phyloP scores from a whole-genome alignment of 1,140 invertebrate species.

The Dendrolimus kikuchii region DNA sequence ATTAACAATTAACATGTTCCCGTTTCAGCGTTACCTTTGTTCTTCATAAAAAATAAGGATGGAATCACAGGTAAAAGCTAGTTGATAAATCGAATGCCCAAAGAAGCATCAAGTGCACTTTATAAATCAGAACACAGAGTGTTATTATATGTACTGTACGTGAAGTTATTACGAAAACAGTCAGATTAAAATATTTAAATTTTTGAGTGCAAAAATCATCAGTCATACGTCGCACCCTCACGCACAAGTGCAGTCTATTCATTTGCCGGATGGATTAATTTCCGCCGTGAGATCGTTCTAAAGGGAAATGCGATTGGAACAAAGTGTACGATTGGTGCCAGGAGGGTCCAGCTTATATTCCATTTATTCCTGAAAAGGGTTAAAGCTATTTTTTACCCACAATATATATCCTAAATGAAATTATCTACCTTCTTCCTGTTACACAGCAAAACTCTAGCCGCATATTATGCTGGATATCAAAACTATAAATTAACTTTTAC shows the following conservation, averaged over 20 bases:
- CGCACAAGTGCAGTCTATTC: constrained; percentile 65
- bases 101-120: neutral
- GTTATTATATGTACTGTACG: too few species aligned
- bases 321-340: constrained; percentile 38
- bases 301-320: constrained; percentile 65
- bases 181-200: too few species aligned
- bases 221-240: constrained; percentile 47
- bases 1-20: too few species aligned
- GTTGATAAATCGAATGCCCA: too few species aligned
- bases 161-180: too few species aligned
- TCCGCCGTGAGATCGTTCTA: constrained; percentile 61
- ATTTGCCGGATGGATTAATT: constrained; percentile 67
- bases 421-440: too few species aligned
- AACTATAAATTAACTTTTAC: too few species aligned
- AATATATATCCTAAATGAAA: constrained; percentile 14
- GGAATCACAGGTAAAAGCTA: too few species aligned
- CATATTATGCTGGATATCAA: too few species aligned
- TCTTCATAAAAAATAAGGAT: too few species aligned
- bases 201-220: constrained; percentile 29
- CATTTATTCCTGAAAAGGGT: constrained; percentile 46
- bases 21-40: too few species aligned
- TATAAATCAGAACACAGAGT: neutral
- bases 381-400: constrained; percentile 20
- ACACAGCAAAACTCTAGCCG: too few species aligned
- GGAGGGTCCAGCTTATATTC: constrained; percentile 34